phyloP scores from a whole-genome alignment of 2,797 vertebrate species.

The Trematomus bernacchii region DNA sequence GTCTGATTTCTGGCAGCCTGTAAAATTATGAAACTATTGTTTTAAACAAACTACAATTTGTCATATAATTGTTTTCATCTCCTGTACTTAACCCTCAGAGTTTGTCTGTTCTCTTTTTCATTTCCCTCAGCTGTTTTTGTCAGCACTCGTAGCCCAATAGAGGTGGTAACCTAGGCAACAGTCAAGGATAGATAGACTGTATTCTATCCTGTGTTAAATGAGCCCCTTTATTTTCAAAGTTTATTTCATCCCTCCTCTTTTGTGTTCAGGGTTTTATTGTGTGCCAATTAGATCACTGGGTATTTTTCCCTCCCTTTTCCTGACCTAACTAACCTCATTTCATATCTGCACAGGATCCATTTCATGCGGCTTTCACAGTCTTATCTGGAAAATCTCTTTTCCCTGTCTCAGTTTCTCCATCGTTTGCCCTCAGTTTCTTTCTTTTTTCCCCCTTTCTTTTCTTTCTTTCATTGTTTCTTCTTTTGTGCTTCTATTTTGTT shows the following conservation, averaged over 20 bases:
- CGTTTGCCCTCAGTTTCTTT: slow-evolving; percentile 7
- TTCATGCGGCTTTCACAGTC: slow-evolving; percentile 42
- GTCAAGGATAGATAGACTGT: slow-evolving; percentile 43
- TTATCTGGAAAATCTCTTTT: slow-evolving; percentile 48
- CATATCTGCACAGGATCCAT: slow-evolving; percentile 47
- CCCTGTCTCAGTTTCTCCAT: slow-evolving; percentile 2
- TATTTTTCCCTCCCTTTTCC: slow-evolving; percentile 35
- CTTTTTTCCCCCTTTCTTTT: slow-evolving; percentile 9
- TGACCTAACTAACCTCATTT: slow-evolving; percentile 51
- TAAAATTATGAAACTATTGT: background rate
- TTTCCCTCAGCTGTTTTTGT: slow-evolving; percentile 42
- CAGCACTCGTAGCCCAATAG: slow-evolving; percentile 50
- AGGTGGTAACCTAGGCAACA: slow-evolving; percentile 77
- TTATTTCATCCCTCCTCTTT: slow-evolving; percentile 37
- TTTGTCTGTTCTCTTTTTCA: slow-evolving; percentile 38
- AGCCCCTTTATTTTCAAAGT: slow-evolving; percentile 59
- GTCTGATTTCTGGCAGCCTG: background rate
- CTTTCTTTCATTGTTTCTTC: background rate
- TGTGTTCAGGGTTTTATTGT: slow-evolving; percentile 16
- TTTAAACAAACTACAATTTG: background rate
- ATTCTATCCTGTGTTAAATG: slow-evolving; percentile 49
- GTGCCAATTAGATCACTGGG: slow-evolving; percentile 27
- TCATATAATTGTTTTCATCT: slow-evolving; percentile 11
- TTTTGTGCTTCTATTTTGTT: slow-evolving; percentile 3
- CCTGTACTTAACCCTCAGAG: slow-evolving; percentile 18